These are phyloP conservation scores for Acyrthosiphon pisum DNA, from an alignment of 1,140 invertebrate genomes.

Conservation along the genomic window DNA sequence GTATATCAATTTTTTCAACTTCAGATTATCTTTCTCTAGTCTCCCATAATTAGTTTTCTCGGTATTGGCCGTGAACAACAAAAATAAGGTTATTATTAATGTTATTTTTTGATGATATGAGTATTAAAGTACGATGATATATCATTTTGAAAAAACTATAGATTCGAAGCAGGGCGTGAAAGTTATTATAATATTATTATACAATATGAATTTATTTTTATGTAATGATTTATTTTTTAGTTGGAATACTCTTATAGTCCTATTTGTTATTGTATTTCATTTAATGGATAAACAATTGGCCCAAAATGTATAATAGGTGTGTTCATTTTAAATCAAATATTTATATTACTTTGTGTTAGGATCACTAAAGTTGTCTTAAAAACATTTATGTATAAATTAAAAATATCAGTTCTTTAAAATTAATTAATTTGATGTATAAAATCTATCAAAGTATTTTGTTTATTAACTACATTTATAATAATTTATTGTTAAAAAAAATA, in stretches of 20 bases:
- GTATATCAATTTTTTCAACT: too few relatives aligned
- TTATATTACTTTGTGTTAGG: too few relatives aligned
- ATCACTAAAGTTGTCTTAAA: not conserved
- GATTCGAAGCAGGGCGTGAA: not conserved
- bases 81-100: not conserved
- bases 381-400: not conserved
- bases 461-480: not conserved
- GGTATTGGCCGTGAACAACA: not conserved
- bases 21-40: too few relatives aligned
- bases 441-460: not conserved
- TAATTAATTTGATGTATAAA: not conserved
- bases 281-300: too few relatives aligned
- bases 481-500: not conserved
- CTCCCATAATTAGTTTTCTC: not conserved
- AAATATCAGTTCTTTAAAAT: not conserved
- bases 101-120: not conserved
- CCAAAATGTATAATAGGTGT: too few relatives aligned
- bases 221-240: too few relatives aligned
- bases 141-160: not conserved
- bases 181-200: not conserved
- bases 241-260: too few relatives aligned
- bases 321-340: too few relatives aligned
- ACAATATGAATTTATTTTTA: not conserved
- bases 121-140: too few relatives aligned
- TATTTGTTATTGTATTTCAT: too few relatives aligned